These are phyloP conservation scores for Brachylomia viminalis DNA, from an alignment of 2,888 invertebrate genomes.

Conservation along the genomic window DNA sequence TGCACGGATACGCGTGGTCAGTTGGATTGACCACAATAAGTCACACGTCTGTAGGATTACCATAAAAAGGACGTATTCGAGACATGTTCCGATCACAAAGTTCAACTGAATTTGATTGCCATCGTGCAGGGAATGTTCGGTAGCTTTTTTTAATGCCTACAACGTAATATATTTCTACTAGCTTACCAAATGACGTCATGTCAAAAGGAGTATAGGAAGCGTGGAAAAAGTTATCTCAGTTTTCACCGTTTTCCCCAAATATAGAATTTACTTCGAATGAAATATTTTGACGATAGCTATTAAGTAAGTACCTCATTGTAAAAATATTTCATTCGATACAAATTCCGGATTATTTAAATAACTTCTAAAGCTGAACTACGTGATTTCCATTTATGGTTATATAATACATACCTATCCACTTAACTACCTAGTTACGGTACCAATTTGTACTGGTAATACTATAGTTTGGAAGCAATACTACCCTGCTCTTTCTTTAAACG, in stretches of 20 bases:
- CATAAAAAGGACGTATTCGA: background rate
- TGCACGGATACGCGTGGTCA: conserved; percentile 74
- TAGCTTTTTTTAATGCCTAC: background rate
- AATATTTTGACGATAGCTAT: no score
- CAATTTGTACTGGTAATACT: no score
- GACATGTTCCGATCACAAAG: conserved; percentile 9
- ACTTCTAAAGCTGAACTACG: no score
- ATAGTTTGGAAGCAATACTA: background rate
- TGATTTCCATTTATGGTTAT: background rate
- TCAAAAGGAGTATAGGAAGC: background rate
- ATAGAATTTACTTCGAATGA: background rate
- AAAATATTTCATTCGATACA: no score
- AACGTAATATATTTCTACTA: background rate
- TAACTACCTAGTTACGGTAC: no score
- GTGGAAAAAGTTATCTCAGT: background rate
- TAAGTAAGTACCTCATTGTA: no score
- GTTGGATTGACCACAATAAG: conserved; percentile 76
- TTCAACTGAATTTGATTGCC: background rate
- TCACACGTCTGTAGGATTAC: conserved; percentile 70
- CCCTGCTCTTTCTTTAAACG: background rate
- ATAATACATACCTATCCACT: background rate
- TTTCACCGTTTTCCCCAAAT: rapidly evolving
- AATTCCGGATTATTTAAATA: no score
- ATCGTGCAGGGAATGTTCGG: background rate
- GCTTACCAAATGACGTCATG: no score